A percentile compares a stretch with the other conserved stretches of the same genome.
phyloP scores from a whole-genome alignment of 2,888 invertebrate species.

The Xylota segnis region DNA sequence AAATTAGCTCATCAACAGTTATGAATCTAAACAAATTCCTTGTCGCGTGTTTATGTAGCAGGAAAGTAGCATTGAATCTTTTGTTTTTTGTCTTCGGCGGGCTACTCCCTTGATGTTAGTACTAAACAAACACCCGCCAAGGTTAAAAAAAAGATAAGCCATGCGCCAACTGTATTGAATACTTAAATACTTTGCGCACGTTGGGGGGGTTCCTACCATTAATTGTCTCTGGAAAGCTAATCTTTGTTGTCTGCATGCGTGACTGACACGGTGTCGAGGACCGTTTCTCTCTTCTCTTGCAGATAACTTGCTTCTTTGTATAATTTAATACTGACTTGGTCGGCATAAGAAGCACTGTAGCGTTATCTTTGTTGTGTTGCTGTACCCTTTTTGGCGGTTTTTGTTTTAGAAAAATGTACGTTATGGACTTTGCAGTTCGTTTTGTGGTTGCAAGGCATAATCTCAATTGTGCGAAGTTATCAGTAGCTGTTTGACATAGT shows the following conservation, averaged over 20 bases:
- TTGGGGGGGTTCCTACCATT: background rate
- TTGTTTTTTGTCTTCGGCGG: background rate
- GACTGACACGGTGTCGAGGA: background rate
- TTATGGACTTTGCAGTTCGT: no score
- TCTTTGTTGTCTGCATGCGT: background rate
- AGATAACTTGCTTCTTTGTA: no score
- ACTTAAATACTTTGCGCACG: background rate
- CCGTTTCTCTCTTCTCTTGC: background rate
- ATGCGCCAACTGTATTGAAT: background rate
- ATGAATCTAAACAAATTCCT: constrained; percentile 34
- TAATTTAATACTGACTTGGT: no score
- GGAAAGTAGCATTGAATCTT: constrained; percentile 6
- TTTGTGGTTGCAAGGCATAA: no score
- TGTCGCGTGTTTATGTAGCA: background rate
- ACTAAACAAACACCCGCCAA: background rate
- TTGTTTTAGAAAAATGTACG: no score
- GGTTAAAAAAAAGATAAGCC: constrained; percentile 9
- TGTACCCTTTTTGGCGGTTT: no score
- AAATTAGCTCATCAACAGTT: constrained; percentile 32
- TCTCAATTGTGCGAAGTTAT: no score
- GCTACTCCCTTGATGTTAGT: constrained; percentile 19
- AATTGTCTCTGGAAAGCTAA: background rate
- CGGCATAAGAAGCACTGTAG: no score
- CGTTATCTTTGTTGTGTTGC: no score
- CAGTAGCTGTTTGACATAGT: no score